Evolutionary conservation across 2,113 vertebrate species (phyloP), one percentile per base, ranked within the genome.

Genomic region (Tachycineta bicolor): DNA sequence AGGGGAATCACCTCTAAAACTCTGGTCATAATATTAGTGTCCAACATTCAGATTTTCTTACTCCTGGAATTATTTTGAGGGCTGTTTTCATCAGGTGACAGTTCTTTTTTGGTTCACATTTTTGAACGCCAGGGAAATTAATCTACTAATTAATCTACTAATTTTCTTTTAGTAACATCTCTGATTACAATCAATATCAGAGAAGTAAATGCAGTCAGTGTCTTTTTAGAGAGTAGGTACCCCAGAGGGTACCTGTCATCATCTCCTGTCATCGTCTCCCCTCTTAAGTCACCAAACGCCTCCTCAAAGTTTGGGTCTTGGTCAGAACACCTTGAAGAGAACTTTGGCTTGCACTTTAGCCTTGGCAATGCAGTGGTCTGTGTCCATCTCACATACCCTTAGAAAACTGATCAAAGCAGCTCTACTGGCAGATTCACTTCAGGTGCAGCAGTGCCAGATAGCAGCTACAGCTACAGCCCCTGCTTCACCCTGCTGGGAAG

Each of bases 401-500:
- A 44, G n/a, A 64, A 79, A 84, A 53, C 1, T 2, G 10, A 34
- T 9, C 5, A 2, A 3, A n/a, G 28, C 12, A 62, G 31, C 16
- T 59, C 11, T n/a, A 4, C 13, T 25, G 39, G 19, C 6, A 55
- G 44, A 37, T 46, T 77, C 8, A 23, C 17, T 24, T 71, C 33
- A 75, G 41, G 18, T n/a, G 12, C 14, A 37, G 43, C 31, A 49
- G 26, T 21, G 18, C 7, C 23, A 34, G 29, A 5, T 4, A 52
- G 21, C 9, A 44, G 21, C 12, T 28, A 2, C 29, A 33, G 25
- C 41, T 33, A 4, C 0, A 2, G 12, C 28, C 21, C 25, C 11
- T 26, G 31, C 43, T 41, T 16, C 46, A 58, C 29, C 4, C 1
- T 12, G 1, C 11, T 8, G 11, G 18, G 69, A 53, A 10, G 8